A percentile compares a stretch with the other conserved stretches of the same genome.
Evolutionary conservation across 2,113 vertebrate species (phyloP).

Genomic region (Myrmecobius fasciatus): DNA sequence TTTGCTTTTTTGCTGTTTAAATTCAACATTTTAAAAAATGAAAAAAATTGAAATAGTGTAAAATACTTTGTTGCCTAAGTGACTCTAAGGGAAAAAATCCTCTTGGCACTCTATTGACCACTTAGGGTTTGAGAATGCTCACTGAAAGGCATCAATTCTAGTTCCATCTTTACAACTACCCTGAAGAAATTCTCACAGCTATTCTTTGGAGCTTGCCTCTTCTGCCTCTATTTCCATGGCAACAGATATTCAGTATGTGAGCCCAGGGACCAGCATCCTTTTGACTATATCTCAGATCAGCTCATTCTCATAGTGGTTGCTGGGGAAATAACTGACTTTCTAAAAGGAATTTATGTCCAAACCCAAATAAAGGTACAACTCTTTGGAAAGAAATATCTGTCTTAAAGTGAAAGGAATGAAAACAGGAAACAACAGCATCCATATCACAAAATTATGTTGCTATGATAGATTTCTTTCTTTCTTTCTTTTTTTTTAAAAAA

Average conservation of each 20-base stretch:
- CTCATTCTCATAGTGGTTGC: background rate
- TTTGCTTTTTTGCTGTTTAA: background rate
- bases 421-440: background rate
- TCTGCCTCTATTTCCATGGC: background rate
- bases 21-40: background rate
- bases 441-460: too few relatives aligned
- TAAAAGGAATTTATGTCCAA: background rate
- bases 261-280: too few relatives aligned
- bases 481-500: too few relatives aligned
- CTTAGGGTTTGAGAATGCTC: background rate
- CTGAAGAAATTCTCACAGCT: background rate
- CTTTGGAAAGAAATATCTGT: background rate
- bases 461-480: background rate
- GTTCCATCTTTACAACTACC: background rate
- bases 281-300: background rate
- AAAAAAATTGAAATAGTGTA: background rate
- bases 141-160: background rate
- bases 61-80: background rate
- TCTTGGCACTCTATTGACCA: background rate
- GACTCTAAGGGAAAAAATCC: background rate
- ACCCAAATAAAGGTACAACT: background rate
- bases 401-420: background rate
- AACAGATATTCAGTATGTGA: background rate
- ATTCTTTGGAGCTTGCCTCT: background rate
- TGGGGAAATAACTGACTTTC: background rate